A percentile compares a stretch with the other conserved stretches of the same genome.
These are phyloP conservation scores for Apocrypta bakeri DNA, from an alignment of 1,140 invertebrate species.

Conservation along the genomic window DNA sequence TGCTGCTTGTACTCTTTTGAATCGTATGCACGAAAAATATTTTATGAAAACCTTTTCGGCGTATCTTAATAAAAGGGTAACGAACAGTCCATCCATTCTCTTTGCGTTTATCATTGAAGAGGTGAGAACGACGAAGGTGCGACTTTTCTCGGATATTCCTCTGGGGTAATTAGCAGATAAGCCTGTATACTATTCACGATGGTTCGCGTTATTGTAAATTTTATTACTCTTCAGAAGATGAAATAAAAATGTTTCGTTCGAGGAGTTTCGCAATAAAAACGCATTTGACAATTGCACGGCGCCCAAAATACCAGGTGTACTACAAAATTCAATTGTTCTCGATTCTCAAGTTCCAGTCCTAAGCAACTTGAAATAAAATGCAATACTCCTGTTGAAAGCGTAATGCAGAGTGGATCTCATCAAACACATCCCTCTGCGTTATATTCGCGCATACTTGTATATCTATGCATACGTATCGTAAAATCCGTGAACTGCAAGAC, in stretches of 20 bases:
- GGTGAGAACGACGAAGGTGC: slow-evolving; percentile 29
- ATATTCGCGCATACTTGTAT: slow-evolving; percentile 12
- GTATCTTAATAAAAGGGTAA: too few species aligned
- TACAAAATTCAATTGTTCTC: neutral
- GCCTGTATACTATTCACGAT: neutral
- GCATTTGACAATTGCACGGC: too few species aligned
- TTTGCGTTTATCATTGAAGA: neutral
- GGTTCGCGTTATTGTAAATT: too few species aligned
- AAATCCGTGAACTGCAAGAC: slow-evolving; percentile 33
- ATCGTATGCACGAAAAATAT: too few species aligned
- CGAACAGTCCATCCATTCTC: neutral
- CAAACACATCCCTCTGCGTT: slow-evolving; percentile 4
- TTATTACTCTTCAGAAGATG: too few species aligned
- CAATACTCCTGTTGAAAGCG: too few species aligned
- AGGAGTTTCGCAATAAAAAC: slow-evolving; percentile 27
- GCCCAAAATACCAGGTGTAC: too few species aligned
- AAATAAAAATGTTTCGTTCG: slow-evolving; percentile 3
- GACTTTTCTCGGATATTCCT: slow-evolving; percentile 52
- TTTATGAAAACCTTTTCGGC: neutral
- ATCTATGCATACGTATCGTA: slow-evolving; percentile 31
- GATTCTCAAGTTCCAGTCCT: too few species aligned
- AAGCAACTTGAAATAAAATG: too few species aligned
- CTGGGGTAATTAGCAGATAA: slow-evolving; percentile 30
- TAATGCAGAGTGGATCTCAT: neutral
- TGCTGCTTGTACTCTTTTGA: too few species aligned